phyloP scores from a whole-genome alignment of 2,888 invertebrate species.

The Heteromyza rotundicornis region DNA sequence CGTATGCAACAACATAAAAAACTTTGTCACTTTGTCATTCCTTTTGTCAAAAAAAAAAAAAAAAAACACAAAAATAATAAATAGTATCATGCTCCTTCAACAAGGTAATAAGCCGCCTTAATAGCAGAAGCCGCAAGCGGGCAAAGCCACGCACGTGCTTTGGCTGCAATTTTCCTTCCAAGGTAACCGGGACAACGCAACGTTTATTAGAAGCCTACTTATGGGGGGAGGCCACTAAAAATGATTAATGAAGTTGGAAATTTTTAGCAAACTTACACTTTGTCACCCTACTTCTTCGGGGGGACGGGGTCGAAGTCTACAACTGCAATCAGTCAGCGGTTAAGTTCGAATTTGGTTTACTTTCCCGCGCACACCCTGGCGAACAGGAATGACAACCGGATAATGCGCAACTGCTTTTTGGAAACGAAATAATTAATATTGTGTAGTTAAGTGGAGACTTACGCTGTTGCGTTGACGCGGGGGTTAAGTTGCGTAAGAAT shows the following conservation, averaged over 20 bases:
- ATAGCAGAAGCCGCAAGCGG: too few relatives aligned
- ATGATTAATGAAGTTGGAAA: constrained; percentile 51
- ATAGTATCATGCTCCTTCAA: not conserved
- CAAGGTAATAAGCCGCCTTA: constrained; percentile 9
- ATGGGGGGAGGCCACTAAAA: constrained; percentile 49
- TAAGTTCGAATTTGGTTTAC: not conserved
- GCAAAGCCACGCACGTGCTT: constrained; percentile 10
- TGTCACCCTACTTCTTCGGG: too few relatives aligned
- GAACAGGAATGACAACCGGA: not conserved
- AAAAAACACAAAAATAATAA: constrained; percentile 1
- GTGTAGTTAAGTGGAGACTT: not conserved
- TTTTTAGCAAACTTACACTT: constrained; percentile 24
- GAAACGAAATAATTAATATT: constrained; percentile 28
- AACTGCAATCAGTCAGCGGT: constrained; percentile 21
- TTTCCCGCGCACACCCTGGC: not conserved
- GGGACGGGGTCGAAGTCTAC: too few relatives aligned
- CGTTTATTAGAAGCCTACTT: constrained; percentile 53
- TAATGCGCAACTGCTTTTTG: not conserved
- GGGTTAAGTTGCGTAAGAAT: too few relatives aligned
- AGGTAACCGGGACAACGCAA: not conserved
- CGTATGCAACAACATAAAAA: constrained; percentile 28
- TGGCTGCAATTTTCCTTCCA: not conserved
- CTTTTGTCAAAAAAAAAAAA: constrained; percentile 3
- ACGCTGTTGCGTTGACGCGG: not conserved
- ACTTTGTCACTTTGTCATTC: constrained; percentile 53